Conservation (phyloP, 2,797 vertebrate genomes). For the Lepilemur septentrionalis region DNA sequence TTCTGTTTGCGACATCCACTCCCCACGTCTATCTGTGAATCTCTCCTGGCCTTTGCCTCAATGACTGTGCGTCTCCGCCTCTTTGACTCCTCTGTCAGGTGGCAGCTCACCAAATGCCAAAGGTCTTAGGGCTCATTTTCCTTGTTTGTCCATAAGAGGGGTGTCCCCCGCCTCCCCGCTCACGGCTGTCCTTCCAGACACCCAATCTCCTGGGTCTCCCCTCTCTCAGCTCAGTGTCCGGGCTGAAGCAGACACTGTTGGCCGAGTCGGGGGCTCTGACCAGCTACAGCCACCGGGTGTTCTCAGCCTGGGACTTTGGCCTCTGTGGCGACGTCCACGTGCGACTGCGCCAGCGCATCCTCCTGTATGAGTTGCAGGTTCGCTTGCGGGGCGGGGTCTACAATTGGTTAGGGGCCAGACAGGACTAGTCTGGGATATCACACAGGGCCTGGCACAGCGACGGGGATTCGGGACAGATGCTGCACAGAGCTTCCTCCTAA, state of each 20-base stretch:
- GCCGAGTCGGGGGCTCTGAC: conserved; percentile 85
- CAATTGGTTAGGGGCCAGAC: rapidly evolving
- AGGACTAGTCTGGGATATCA: not conserved
- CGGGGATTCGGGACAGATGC: not conserved
- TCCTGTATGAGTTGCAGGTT: conserved; percentile 91
- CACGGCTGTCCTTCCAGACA: not conserved
- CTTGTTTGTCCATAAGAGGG: rapidly evolving
- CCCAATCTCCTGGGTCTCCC: not conserved
- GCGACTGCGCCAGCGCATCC: conserved; percentile 88
- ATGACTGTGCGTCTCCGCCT: no score
- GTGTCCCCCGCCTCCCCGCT: no score
- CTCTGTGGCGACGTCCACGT: conserved; percentile 85
- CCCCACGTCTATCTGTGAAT: not conserved
- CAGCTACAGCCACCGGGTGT: conserved; percentile 89
- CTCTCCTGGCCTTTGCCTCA: not conserved
- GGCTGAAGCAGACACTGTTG: conserved; percentile 87
- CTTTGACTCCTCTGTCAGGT: not conserved
- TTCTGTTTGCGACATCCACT: not conserved
- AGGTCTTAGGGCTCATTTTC: not conserved
- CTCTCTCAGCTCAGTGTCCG: conserved; percentile 86
- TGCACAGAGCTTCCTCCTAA: not conserved
- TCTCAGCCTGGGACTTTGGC: conserved; percentile 92
- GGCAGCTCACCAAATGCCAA: not conserved
- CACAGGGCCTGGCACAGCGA: not conserved
- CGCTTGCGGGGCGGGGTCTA: not conserved